Conservation (phyloP, 2,888 invertebrate species). For the Nemoura dubitans region DNA sequence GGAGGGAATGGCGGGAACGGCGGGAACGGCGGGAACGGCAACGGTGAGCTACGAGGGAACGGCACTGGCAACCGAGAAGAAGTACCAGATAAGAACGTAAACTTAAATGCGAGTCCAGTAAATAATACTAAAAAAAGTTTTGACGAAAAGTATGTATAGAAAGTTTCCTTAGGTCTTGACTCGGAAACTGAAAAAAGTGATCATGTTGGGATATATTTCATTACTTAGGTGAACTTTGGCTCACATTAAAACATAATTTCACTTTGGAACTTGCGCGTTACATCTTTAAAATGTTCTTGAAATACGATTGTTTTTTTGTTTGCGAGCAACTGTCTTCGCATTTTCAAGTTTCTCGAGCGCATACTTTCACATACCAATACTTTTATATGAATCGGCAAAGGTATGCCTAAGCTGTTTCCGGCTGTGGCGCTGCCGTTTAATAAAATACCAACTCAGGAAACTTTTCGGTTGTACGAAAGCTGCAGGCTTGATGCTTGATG, state of each 20-base stretch:
- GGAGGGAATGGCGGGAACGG: background rate
- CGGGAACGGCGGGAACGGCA: background rate
- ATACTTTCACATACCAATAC: background rate
- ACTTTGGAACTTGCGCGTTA: background rate
- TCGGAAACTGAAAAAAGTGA: background rate
- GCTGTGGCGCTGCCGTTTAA: background rate
- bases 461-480: background rate
- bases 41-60: background rate
- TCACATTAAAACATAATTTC: conserved; percentile 4
- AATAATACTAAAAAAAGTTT: conserved; percentile 38
- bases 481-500: too few species aligned
- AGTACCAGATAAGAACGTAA: conserved; percentile 34
- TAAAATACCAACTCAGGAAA: background rate
- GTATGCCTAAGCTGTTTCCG: background rate
- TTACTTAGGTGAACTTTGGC: background rate
- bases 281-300: background rate
- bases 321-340: background rate
- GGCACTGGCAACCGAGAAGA: background rate
- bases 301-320: background rate
- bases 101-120: conserved; percentile 34
- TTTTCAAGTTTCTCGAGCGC: background rate
- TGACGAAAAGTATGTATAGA: conserved; percentile 37
- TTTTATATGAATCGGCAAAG: background rate
- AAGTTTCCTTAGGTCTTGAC: background rate
- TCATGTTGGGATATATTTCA: conserved; percentile 12